These are phyloP conservation scores for Propithecus perrieri DNA, from an alignment of 2,797 vertebrate species.

Conservation along the genomic window DNA sequence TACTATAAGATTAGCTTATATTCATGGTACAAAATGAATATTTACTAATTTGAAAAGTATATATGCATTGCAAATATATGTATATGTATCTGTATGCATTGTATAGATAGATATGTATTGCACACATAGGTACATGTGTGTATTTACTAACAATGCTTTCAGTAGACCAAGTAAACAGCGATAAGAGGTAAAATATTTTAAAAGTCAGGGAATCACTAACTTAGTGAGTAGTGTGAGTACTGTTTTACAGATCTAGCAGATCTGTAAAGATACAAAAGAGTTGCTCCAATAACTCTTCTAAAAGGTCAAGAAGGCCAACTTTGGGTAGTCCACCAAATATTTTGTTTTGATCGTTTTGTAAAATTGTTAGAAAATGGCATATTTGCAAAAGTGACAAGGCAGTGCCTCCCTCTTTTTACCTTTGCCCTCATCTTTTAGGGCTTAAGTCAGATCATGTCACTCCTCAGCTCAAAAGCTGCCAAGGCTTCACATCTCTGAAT, in stretches of 20 bases:
- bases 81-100: background rate
- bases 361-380: background rate
- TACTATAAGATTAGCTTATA: background rate
- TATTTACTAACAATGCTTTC: background rate
- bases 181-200: background rate
- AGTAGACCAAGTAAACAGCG: background rate
- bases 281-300: background rate
- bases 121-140: background rate
- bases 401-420: rapidly evolving
- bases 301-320: background rate
- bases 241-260: background rate
- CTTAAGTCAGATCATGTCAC: background rate
- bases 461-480: background rate
- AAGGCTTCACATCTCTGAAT: background rate
- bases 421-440: background rate
- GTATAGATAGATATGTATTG: background rate
- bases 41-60: background rate
- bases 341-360: background rate
- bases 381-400: background rate
- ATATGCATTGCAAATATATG: background rate
- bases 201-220: background rate
- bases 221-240: background rate
- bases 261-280: background rate
- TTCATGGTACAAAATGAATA: background rate
- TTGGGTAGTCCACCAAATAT: background rate